A percentile compares a stretch with the other conserved stretches of the same genome.
Evolutionary conservation across 2,113 vertebrate species (phyloP).

Genomic region (Cariama cristata): DNA sequence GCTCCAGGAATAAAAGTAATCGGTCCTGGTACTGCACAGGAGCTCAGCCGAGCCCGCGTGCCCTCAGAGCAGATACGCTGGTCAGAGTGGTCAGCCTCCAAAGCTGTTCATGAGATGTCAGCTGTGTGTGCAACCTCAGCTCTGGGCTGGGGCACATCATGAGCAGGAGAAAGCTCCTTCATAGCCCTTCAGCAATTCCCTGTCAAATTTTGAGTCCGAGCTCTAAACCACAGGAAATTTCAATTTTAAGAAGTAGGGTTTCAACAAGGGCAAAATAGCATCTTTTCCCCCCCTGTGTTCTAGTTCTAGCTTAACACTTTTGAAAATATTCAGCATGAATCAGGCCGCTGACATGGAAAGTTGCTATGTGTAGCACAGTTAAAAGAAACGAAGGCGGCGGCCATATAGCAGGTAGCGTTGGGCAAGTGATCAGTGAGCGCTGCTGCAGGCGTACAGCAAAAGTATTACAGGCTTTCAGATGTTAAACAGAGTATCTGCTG

Average conservation of each 20-base stretch:
- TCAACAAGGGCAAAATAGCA: neutral
- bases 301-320: neutral
- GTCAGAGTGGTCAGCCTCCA: neutral
- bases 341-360: neutral
- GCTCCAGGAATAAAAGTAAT: neutral
- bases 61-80: accelerated
- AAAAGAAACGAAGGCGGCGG: neutral
- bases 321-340: neutral
- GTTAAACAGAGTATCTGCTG: neutral
- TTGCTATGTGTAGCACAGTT: neutral
- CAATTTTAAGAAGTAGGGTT: neutral
- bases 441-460: neutral
- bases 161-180: neutral
- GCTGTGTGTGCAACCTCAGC: neutral
- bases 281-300: neutral
- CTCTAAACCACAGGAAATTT: neutral
- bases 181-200: neutral
- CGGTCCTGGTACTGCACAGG: no score
- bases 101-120: neutral
- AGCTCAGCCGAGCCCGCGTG: neutral
- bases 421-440: neutral
- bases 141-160: neutral
- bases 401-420: neutral
- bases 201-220: neutral
- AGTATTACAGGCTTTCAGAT: neutral